These are phyloP conservation scores for Trachemys scripta DNA, from an alignment of 2,113 vertebrate species.

Conservation along the genomic window DNA sequence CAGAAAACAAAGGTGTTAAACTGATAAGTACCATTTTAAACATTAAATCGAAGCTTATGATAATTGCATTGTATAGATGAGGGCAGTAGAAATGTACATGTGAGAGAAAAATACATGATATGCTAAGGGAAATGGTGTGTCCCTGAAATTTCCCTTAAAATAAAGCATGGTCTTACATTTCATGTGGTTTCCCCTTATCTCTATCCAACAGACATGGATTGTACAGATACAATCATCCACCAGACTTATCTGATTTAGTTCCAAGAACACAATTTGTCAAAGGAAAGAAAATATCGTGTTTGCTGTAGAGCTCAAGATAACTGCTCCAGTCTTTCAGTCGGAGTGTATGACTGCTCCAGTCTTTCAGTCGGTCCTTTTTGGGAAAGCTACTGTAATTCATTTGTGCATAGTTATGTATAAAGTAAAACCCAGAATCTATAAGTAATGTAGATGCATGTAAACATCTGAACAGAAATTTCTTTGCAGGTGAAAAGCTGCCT, in stretches of 20 bases:
- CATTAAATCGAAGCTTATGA: no score
- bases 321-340: background rate
- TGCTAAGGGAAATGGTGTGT: background rate
- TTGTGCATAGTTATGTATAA: background rate
- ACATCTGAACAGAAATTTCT: background rate
- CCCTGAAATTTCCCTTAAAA: background rate
- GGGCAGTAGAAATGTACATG: no score
- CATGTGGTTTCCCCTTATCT: background rate
- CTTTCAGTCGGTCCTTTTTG: accelerated
- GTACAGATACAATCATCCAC: no score
- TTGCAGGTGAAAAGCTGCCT: background rate
- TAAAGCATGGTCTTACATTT: background rate
- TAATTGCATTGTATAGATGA: no score
- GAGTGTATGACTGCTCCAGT: background rate
- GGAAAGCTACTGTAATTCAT: background rate
- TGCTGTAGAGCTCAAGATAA: background rate
- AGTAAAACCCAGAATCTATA: background rate
- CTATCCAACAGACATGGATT: background rate
- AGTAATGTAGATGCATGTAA: background rate
- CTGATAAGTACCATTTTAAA: no score
- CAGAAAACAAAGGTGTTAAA: no score
- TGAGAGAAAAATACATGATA: no score
- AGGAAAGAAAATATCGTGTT: background rate
- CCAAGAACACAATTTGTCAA: background rate
- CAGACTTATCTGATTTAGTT: no score